These are phyloP conservation scores for Calidris pygmaea DNA, from an alignment of 2,113 vertebrate species.

Conservation along the genomic window DNA sequence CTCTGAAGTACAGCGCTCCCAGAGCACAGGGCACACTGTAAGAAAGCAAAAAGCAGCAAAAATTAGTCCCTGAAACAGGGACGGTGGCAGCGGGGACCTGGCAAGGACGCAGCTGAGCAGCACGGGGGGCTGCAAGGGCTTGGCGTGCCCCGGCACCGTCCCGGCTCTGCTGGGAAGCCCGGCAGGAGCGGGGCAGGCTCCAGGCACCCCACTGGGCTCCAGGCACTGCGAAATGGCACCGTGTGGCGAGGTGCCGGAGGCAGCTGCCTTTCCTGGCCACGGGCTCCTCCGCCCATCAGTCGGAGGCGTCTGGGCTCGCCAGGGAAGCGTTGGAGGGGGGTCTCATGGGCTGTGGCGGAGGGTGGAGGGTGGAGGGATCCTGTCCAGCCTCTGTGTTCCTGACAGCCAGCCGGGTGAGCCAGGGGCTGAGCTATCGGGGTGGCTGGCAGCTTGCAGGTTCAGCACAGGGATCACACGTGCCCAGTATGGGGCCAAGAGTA, in stretches of 20 bases:
- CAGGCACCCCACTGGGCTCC: background rate
- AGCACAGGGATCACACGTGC: accelerated
- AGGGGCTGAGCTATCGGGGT: background rate
- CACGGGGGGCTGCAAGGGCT: background rate
- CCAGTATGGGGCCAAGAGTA: background rate
- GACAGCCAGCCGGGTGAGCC: background rate
- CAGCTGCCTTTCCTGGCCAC: background rate
- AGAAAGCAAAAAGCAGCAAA: background rate
- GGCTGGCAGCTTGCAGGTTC: background rate
- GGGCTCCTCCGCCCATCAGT: background rate
- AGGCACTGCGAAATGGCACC: background rate
- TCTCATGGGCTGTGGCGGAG: accelerated
- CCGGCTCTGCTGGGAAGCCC: background rate
- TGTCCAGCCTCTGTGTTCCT: background rate
- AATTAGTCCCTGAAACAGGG: background rate
- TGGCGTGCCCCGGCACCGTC: accelerated
- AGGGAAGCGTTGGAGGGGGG: too few species aligned
- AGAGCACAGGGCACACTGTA: background rate
- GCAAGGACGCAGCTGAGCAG: background rate
- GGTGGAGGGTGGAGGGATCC: background rate
- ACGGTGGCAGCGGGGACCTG: background rate
- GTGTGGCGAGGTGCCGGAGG: accelerated
- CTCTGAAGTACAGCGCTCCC: background rate
- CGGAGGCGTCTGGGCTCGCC: background rate
- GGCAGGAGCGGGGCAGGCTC: background rate